These are phyloP conservation scores for Oplegnathus fasciatus DNA, from an alignment of 2,113 vertebrate genomes.

Conservation along the genomic window DNA sequence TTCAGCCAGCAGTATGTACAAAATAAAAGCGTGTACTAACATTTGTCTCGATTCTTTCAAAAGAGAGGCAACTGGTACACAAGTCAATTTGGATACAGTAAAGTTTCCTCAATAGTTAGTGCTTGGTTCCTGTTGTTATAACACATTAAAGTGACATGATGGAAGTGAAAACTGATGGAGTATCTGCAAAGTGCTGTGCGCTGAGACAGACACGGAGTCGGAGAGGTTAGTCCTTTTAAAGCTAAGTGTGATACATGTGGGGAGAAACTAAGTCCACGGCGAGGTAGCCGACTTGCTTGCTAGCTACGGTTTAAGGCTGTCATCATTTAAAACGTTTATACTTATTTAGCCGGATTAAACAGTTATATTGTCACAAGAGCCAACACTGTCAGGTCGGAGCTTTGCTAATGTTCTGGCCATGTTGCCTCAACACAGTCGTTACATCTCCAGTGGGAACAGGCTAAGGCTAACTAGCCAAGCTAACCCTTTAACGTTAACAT, in stretches of 20 bases:
- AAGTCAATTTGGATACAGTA: neutral
- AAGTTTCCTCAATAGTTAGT: neutral
- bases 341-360: neutral
- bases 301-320: slow-evolving; percentile 22
- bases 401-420: slow-evolving; percentile 55
- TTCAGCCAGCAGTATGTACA: neutral
- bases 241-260: slow-evolving; percentile 18
- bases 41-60: neutral
- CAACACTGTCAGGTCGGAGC: slow-evolving; percentile 14
- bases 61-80: neutral
- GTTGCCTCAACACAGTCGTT: slow-evolving; percentile 50
- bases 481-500: slow-evolving; percentile 52
- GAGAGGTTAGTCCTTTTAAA: slow-evolving; percentile 43
- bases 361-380: neutral
- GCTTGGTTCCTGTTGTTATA: neutral
- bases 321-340: neutral
- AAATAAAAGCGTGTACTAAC: neutral
- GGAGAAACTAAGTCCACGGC: slow-evolving; percentile 26
- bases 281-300: slow-evolving; percentile 32
- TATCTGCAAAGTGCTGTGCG: neutral
- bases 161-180: neutral
- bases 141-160: neutral
- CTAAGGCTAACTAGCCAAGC: slow-evolving; percentile 75
- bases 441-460: slow-evolving; percentile 50
- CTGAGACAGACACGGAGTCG: neutral